phyloP scores from a whole-genome alignment of 2,113 vertebrate genomes.

The Caranx melampygus region DNA sequence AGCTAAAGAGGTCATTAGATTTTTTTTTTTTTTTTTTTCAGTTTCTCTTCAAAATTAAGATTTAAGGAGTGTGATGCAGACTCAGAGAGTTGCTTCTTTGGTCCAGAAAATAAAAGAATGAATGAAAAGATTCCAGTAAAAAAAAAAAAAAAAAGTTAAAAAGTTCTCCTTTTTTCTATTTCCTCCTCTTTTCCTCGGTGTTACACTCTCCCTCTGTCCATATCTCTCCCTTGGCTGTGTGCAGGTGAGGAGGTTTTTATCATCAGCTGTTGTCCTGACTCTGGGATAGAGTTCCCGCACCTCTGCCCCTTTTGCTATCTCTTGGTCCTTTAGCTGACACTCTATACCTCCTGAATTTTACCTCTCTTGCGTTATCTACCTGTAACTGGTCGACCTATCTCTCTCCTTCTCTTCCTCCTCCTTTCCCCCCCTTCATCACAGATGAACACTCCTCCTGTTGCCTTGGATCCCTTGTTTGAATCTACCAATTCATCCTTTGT shows the following conservation, averaged over 20 bases:
- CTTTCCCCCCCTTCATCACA: conserved; percentile 32
- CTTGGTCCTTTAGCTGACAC: conserved; percentile 69
- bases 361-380: conserved; percentile 68
- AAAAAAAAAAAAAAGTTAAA: background rate
- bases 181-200: conserved; percentile 2
- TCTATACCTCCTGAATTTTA: conserved; percentile 72
- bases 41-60: background rate
- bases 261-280: conserved; percentile 61
- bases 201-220: conserved; percentile 32
- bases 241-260: conserved; percentile 74
- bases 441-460: conserved; percentile 40
- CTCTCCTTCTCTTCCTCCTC: conserved; percentile 49
- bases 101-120: background rate
- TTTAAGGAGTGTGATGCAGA: background rate
- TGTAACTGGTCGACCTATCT: conserved; percentile 53
- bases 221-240: conserved; percentile 32
- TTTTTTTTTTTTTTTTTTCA: background rate
- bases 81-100: background rate
- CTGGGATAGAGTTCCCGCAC: conserved; percentile 73
- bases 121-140: background rate
- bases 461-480: background rate
- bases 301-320: conserved; percentile 61
- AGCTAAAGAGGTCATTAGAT: background rate
- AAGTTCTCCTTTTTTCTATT: background rate
- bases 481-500: background rate